Evolutionary conservation across 2,888 invertebrate genomes (phyloP).

Genomic region (Augochlorella aurata): DNA sequence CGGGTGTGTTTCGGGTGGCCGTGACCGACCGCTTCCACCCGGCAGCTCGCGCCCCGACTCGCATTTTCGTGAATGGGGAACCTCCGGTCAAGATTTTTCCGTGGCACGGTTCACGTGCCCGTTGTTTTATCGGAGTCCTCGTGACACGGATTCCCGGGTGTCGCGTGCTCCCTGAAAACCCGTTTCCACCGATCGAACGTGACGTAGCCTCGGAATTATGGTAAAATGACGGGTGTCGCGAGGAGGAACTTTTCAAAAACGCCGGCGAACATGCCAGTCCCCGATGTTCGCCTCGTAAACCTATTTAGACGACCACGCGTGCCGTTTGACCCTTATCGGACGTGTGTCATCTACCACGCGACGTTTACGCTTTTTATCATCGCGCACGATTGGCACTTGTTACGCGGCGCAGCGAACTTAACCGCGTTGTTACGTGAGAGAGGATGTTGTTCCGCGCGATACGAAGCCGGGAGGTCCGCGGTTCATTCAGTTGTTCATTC

Average conservation of each 20-base stretch:
- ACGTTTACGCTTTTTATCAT: too few relatives aligned
- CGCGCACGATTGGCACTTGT: too few relatives aligned
- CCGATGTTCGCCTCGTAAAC: background rate
- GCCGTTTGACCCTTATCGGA: background rate
- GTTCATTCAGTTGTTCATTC: too few relatives aligned
- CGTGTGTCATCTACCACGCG: too few relatives aligned
- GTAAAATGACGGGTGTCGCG: background rate
- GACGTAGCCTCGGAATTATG: background rate
- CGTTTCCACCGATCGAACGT: background rate
- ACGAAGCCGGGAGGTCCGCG: too few relatives aligned
- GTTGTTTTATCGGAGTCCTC: background rate
- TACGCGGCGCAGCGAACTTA: too few relatives aligned
- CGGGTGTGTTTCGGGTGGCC: constrained; percentile 14
- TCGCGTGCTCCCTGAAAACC: background rate
- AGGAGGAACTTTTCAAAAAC: background rate
- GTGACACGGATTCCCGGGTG: background rate
- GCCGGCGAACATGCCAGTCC: background rate
- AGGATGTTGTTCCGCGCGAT: too few relatives aligned
- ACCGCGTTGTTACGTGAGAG: too few relatives aligned
- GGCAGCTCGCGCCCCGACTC: background rate
- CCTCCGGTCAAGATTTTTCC: background rate
- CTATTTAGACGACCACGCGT: background rate
- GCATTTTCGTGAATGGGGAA: background rate
- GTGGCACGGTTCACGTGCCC: background rate
- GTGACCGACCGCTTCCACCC: constrained; percentile 32